Percentiles rank a stretch among this genome's conserved stretches.
Evolutionary conservation across 2,888 invertebrate genomes (phyloP).

Genomic region (Augiades crinisus): DNA sequence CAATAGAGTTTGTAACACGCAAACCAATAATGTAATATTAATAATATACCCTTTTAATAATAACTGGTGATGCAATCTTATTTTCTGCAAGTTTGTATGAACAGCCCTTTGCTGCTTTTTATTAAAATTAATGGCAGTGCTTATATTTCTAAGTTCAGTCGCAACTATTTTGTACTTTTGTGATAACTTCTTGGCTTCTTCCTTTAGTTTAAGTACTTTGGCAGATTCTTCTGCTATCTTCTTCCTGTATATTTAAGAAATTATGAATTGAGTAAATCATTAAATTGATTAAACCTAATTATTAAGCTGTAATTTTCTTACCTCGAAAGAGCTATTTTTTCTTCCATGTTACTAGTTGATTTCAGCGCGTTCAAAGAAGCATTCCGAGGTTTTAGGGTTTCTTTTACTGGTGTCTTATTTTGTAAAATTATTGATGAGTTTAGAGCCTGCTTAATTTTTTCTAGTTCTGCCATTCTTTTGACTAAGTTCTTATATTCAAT

Average conservation of each 20-base stretch:
- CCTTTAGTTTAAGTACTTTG: constrained; percentile 66
- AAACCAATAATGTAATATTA: constrained; percentile 4
- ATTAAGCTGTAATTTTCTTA: constrained; percentile 31
- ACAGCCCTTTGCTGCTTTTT: constrained; percentile 63
- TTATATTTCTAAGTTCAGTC: constrained; percentile 64
- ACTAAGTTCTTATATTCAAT: constrained; percentile 73
- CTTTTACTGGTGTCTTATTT: constrained; percentile 46
- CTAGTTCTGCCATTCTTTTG: constrained; percentile 73
- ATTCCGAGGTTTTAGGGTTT: constrained; percentile 63
- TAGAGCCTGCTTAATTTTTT: constrained; percentile 69
- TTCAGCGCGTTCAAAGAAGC: constrained; percentile 37
- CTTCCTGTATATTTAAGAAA: constrained; percentile 49
- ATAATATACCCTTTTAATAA: constrained; percentile 64
- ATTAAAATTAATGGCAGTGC: constrained; percentile 66
- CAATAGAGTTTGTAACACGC: constrained; percentile 1
- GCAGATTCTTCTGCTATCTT: constrained; percentile 70
- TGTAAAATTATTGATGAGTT: constrained; percentile 41
- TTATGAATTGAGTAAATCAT: not conserved
- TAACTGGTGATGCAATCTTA: constrained; percentile 65
- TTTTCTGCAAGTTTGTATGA: constrained; percentile 59
- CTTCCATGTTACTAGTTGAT: constrained; percentile 49
- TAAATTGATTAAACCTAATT: not conserved
- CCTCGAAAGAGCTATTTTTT: constrained; percentile 68
- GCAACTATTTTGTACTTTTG: constrained; percentile 70
- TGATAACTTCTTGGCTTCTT: constrained; percentile 60